A percentile compares a stretch with the other conserved stretches of the same genome.
These are phyloP conservation scores for Eulacestoma nigropectus DNA, from an alignment of 2,113 vertebrate species.

Conservation along the genomic window DNA sequence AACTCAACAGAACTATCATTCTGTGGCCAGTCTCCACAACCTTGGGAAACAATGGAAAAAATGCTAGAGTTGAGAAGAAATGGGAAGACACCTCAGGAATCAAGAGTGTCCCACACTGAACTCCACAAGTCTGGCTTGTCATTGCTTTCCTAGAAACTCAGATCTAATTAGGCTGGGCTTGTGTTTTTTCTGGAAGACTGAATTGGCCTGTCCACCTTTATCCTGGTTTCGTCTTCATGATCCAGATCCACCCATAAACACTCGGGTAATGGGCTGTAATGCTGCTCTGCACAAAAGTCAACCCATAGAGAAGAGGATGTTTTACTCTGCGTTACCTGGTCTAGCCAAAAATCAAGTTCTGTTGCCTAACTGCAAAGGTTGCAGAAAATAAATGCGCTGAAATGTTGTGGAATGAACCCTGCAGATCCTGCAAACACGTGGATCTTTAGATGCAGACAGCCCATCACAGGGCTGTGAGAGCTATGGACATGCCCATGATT, in stretches of 20 bases:
- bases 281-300: neutral
- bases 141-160: neutral
- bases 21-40: neutral
- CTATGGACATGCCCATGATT: neutral
- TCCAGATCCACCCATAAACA: neutral
- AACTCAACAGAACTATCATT: neutral
- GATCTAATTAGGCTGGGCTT: neutral
- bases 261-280: too few relatives aligned
- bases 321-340: neutral
- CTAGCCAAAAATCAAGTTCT: neutral
- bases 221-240: neutral
- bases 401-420: neutral
- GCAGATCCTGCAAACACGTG: rapidly evolving
- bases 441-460: neutral
- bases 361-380: rapidly evolving
- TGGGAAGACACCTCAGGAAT: neutral
- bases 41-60: neutral
- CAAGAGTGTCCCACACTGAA: neutral
- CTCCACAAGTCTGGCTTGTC: rapidly evolving
- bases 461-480: neutral
- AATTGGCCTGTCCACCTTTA: neutral
- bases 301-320: rapidly evolving
- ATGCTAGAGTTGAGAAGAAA: neutral
- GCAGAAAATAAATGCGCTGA: neutral
- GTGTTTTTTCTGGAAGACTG: neutral